A percentile compares a stretch with the other conserved stretches of the same genome.
Conservation (phyloP, 1,140 invertebrate species). For the Cyclina sinensis region DNA sequence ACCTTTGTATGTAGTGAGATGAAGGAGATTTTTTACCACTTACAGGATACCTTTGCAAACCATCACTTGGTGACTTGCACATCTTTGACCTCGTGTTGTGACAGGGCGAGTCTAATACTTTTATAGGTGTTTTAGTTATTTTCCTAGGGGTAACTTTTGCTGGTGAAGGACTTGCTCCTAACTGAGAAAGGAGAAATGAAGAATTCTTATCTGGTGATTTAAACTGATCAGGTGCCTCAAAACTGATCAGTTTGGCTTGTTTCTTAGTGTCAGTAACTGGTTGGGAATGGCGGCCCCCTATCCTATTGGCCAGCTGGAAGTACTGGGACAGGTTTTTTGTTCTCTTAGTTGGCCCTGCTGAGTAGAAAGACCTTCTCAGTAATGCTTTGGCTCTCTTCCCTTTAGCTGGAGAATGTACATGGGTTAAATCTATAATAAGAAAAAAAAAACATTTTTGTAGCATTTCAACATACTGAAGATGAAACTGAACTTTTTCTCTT, state of each 20-base stretch:
- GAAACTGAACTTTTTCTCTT: too few species aligned
- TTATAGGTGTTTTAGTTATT: conserved; percentile 50
- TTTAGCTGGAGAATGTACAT: conserved; percentile 70
- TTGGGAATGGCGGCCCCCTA: conserved; percentile 71
- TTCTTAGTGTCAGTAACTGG: conserved; percentile 21
- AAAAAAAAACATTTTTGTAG: not conserved
- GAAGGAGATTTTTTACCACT: not conserved
- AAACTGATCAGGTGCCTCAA: conserved; percentile 56
- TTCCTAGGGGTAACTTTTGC: conserved; percentile 69
- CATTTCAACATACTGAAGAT: too few species aligned
- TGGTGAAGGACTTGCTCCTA: conserved; percentile 75
- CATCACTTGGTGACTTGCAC: conserved; percentile 36
- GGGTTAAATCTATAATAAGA: not conserved
- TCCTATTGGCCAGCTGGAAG: conserved; percentile 73
- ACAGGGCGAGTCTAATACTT: conserved; percentile 55
- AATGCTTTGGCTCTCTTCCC: conserved; percentile 72
- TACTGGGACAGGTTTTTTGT: conserved; percentile 75
- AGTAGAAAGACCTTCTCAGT: conserved; percentile 76
- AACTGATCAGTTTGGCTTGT: conserved; percentile 37
- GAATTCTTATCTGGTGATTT: conserved; percentile 76
- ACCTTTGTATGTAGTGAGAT: conserved; percentile 22
- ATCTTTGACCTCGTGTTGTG: conserved; percentile 58
- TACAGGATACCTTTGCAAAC: conserved; percentile 52
- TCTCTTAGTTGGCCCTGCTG: conserved; percentile 70
- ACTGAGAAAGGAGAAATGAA: conserved; percentile 75